Conservation (phyloP, 2,888 invertebrate species). For the Branchinecta sandiegonensis region DNA sequence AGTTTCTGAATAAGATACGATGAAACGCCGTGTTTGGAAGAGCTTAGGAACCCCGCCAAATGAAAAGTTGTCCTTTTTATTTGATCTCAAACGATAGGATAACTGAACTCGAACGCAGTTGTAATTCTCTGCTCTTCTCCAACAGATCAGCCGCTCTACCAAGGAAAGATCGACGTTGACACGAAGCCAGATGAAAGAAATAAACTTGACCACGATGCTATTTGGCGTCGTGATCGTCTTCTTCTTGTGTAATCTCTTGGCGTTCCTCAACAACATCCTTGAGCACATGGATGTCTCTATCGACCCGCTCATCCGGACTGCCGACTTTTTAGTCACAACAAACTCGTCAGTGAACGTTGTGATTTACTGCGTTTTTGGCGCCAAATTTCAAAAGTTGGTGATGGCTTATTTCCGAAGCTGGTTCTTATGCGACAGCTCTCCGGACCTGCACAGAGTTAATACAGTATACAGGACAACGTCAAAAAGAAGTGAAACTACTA, state of each 20-base stretch:
- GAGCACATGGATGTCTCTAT: constrained; percentile 37
- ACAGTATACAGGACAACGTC: constrained; percentile 2
- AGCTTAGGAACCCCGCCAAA: too few relatives aligned
- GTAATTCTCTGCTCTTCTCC: constrained; percentile 2
- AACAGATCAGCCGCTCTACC: constrained; percentile 41
- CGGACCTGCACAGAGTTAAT: not conserved
- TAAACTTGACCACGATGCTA: constrained; percentile 86
- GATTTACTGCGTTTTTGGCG: constrained; percentile 93
- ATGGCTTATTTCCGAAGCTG: constrained; percentile 32
- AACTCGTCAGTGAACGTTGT: constrained; percentile 96
- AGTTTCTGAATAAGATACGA: too few relatives aligned
- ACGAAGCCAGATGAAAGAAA: constrained; percentile 76
- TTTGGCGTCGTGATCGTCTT: constrained; percentile 87
- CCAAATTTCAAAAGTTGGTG: constrained; percentile 83
- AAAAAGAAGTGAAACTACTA: constrained; percentile 4
- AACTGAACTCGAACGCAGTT: not conserved
- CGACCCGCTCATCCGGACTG: constrained; percentile 50
- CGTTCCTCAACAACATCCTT: constrained; percentile 68
- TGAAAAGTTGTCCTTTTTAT: not conserved
- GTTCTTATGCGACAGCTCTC: not conserved
- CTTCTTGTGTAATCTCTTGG: constrained; percentile 77
- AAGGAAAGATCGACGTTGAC: constrained; percentile 76
- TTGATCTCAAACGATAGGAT: not conserved
- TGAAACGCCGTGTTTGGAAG: too few relatives aligned
- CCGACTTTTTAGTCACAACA: constrained; percentile 80